Conservation (phyloP, 2,113 vertebrate species). For the Microtus oregoni region DNA sequence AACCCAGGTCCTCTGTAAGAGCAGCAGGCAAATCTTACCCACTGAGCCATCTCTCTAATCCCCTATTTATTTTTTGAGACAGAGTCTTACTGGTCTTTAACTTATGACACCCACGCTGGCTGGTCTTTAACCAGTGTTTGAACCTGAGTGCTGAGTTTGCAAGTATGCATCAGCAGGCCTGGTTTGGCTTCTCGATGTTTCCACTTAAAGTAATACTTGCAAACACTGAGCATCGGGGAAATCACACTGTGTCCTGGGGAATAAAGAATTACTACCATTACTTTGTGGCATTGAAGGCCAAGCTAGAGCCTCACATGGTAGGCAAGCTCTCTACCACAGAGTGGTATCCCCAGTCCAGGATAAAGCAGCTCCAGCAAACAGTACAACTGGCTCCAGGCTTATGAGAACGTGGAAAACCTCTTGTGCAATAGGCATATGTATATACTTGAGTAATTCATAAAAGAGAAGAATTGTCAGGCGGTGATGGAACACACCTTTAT, state of each 20-base stretch:
- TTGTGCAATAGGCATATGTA: not conserved
- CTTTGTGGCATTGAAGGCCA: not conserved
- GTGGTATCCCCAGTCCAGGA: not conserved
- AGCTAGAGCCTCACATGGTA: not conserved
- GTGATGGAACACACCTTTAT: not conserved
- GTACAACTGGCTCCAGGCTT: not conserved
- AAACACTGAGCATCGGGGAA: not conserved
- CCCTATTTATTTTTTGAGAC: not conserved
- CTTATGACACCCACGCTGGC: not conserved
- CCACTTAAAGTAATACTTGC: slow-evolving; percentile 21
- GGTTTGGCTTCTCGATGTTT: not conserved
- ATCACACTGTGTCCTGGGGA: slow-evolving; percentile 17
- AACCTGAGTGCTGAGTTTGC: not conserved
- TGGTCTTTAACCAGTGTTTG: not conserved
- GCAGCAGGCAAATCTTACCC: not conserved
- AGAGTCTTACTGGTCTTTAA: not conserved
- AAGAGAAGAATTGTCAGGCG: not conserved
- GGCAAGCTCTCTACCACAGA: not conserved
- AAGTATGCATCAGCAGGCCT: not conserved
- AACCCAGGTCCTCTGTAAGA: not conserved
- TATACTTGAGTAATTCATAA: not conserved
- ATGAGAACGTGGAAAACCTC: not conserved
- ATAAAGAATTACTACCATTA: not conserved
- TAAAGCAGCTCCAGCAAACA: not conserved
- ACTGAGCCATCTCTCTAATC: not conserved